Conservation (phyloP, 2,888 invertebrate genomes). For the Drosophila melanocephala region DNA sequence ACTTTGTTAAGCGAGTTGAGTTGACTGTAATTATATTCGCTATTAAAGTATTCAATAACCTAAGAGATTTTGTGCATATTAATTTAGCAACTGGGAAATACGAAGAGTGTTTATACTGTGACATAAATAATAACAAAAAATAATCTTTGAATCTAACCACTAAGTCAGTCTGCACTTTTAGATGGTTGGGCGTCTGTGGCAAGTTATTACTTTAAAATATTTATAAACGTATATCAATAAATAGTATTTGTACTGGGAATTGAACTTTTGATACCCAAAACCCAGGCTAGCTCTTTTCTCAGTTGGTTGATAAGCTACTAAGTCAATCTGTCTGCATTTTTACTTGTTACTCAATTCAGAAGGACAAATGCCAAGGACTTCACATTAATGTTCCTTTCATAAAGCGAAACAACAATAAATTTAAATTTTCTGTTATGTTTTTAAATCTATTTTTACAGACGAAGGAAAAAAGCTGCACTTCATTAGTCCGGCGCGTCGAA, state of each 20-base stretch:
- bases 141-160: not conserved
- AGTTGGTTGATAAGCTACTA: not conserved
- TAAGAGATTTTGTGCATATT: not conserved
- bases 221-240: not conserved
- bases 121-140: not conserved
- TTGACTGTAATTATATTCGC: not conserved
- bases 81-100: not conserved
- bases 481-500: constrained; percentile 84
- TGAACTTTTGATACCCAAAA: not conserved
- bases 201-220: not conserved
- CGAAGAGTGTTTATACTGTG: not conserved
- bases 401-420: not conserved
- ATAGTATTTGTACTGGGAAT: not conserved
- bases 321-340: not conserved
- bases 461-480: constrained; percentile 85
- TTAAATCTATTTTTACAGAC: constrained; percentile 64
- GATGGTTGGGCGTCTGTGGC: too few species aligned
- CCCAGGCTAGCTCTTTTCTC: not conserved
- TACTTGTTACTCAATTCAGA: not conserved
- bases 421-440: not conserved
- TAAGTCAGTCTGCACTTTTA: too few species aligned
- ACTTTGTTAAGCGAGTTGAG: constrained; percentile 17
- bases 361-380: not conserved
- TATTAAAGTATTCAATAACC: not conserved
- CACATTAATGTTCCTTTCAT: not conserved